Base-by-base conservation (phyloP, 2,797 vertebrate genomes). In the Etheostoma perlongum region DNA sequence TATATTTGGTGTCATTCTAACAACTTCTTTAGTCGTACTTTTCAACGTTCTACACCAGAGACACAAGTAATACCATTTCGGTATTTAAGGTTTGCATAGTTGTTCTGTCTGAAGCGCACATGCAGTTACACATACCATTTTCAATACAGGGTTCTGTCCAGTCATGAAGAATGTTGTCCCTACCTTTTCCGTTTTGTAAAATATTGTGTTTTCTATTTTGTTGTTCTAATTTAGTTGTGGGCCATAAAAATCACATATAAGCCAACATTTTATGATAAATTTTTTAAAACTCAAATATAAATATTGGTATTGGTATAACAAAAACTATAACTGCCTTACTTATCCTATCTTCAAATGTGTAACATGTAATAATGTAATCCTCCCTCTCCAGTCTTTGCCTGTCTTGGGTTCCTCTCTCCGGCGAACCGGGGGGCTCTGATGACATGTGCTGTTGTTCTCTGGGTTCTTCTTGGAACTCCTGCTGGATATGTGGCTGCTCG, bases 401-500 rank as follows among this genome's bases (percentile, higher is more conserved):
- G 97, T 88, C 93, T 98, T 64, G 97, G 97, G 64, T 99, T 98
- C 95, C 93, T 98, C 85, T 99, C 97, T 40, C 97, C 97, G 57
- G 97, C 97, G 1, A 98, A 99, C 88, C 95, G 97, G 12, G 97
- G 97, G 15, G 96, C 97, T 10, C 88, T 98, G 74, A 98, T 99
- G 97, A 98, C 97, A 0, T 99, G 97, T 85, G 97, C 97, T 7
- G 96, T 98, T 49, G 96, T 98, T 74, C 77, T 98, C 48, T 98
- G 97, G 97, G 97, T 98, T 53, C 94, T 99, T n/a, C 95, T 98
- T 86, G 97, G 97, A 88, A 97, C 97, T 63, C 97, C 97, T 61
- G 97, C 97, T 0, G 97, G 97, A 88, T 98, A 97, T 14, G 96
- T 97, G 63, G 97, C 97, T 48, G 97, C 97, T 83, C 96, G 97